These are phyloP conservation scores for Dicrurus megarhynchus DNA, from an alignment of 2,113 vertebrate genomes.

Conservation along the genomic window DNA sequence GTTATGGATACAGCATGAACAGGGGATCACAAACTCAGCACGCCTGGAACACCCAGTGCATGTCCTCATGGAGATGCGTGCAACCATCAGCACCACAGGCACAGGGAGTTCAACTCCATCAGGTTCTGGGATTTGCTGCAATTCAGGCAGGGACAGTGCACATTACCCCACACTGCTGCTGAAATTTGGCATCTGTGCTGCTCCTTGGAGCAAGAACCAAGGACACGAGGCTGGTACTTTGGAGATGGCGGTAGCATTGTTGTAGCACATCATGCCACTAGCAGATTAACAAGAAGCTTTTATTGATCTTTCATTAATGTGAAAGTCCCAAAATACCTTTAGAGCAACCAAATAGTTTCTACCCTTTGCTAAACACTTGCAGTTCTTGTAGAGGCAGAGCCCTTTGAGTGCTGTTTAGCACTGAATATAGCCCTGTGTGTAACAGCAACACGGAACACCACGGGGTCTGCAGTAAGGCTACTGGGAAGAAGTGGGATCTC, in stretches of 20 bases:
- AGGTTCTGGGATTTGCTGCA: neutral
- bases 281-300: neutral
- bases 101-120: neutral
- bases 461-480: neutral
- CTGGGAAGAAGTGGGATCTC: neutral
- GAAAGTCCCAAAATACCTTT: neutral
- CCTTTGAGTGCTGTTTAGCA: fast-evolving
- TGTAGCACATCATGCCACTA: neutral
- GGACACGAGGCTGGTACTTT: fast-evolving
- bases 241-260: fast-evolving
- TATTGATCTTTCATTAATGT: neutral
- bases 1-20: neutral
- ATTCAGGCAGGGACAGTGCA: neutral
- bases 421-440: fast-evolving
- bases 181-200: neutral
- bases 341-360: neutral
- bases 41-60: fast-evolving
- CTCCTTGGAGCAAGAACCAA: neutral
- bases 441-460: fast-evolving
- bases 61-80: neutral
- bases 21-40: neutral
- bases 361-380: fast-evolving
- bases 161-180: fast-evolving
- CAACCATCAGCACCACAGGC: neutral
- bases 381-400: neutral